These are phyloP conservation scores for Mantis religiosa DNA, from an alignment of 2,888 invertebrate genomes.

Conservation along the genomic window DNA sequence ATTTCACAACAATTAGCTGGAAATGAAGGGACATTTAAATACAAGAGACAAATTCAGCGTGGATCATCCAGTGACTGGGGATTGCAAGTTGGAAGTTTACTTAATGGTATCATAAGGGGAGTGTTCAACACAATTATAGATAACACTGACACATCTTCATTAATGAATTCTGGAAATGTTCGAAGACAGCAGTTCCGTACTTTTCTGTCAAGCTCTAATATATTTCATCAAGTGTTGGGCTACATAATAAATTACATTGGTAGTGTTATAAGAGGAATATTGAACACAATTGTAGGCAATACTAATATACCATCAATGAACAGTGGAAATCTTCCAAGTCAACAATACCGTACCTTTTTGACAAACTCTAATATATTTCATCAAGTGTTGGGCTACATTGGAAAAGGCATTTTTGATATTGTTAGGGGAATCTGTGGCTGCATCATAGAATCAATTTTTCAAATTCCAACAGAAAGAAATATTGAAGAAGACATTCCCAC, in stretches of 20 bases:
- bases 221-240: not conserved
- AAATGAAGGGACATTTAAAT: not conserved
- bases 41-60: not conserved
- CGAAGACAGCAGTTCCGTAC: not conserved
- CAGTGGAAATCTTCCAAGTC: not conserved
- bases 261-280: not conserved
- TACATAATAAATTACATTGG: not conserved
- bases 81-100: not conserved
- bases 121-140: not conserved
- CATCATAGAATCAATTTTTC: not conserved
- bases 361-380: not conserved
- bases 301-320: too few relatives aligned
- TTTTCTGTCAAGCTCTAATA: not conserved
- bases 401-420: not conserved
- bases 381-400: not conserved
- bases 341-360: not conserved
- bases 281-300: not conserved
- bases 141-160: not conserved
- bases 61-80: not conserved
- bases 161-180: not conserved
- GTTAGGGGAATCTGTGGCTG: not conserved
- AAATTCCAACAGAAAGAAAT: not conserved
- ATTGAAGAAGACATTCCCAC: not conserved
- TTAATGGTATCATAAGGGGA: not conserved
- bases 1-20: not conserved